These are phyloP conservation scores for Holothuria scabra DNA, from an alignment of 53 echinoderm and acorn worm species.

Conservation along the genomic window DNA sequence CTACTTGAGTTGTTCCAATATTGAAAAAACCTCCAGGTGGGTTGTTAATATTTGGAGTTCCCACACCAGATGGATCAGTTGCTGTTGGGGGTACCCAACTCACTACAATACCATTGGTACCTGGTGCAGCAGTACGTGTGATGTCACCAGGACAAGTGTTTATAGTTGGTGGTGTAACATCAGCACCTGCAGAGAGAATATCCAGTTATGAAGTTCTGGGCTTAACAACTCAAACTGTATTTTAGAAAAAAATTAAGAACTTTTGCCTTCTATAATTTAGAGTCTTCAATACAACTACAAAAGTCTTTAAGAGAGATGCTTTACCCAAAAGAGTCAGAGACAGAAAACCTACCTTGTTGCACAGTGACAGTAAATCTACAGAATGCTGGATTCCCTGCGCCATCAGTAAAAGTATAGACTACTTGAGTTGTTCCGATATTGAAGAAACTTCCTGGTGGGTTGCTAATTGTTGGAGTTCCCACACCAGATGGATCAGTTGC, in stretches of 20 bases:
- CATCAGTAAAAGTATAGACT: not conserved
- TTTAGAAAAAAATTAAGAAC: too few relatives aligned
- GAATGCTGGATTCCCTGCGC: not conserved
- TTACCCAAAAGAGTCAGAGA: too few relatives aligned
- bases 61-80: not conserved
- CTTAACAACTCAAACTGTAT: too few relatives aligned
- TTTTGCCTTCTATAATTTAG: too few relatives aligned
- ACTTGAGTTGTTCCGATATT: not conserved
- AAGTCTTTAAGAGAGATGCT: too few relatives aligned
- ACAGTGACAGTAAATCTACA: not conserved
- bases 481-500: conserved; percentile 32
- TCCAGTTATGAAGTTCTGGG: not conserved
- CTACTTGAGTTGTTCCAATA: too few relatives aligned
- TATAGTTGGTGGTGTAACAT: conserved; percentile 7
- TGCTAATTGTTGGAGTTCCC: not conserved
- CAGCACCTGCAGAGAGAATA: not conserved
- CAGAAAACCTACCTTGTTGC: too few relatives aligned
- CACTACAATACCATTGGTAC: too few relatives aligned
- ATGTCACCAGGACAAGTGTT: conserved; percentile 30
- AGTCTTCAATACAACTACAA: too few relatives aligned
- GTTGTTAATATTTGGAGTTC: too few relatives aligned
- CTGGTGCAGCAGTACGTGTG: conserved; percentile 1
- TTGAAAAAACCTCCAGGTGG: too few relatives aligned
- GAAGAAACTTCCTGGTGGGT: not conserved
- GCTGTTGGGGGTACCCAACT: too few relatives aligned